Conservation (phyloP, 1,140 invertebrate genomes). For the Trachymyrmex septentrionalis region DNA sequence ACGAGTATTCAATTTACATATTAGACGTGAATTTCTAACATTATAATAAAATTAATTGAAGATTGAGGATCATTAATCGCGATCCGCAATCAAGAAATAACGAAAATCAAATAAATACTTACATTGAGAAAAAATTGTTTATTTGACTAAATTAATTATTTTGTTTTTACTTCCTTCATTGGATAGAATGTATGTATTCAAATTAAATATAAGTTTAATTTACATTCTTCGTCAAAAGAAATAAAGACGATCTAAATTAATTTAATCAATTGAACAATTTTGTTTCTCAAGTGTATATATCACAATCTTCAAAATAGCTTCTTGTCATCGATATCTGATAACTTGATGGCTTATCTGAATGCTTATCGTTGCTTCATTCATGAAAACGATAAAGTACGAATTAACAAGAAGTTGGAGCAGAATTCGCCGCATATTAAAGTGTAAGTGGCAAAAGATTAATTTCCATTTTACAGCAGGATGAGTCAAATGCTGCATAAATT, state of each 20-base stretch:
- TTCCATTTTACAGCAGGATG: slow-evolving; percentile 3
- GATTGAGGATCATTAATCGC: background rate
- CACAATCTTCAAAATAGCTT: background rate
- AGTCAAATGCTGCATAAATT: slow-evolving; percentile 47
- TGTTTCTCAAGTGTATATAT: background rate
- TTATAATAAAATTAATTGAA: background rate
- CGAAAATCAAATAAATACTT: too few species aligned
- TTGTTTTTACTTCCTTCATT: too few species aligned
- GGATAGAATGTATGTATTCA: too few species aligned
- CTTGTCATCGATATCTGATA: background rate
- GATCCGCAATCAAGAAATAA: background rate
- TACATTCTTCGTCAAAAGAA: too few species aligned
- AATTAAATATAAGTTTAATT: too few species aligned
- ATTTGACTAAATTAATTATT: too few species aligned
- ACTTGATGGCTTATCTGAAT: slow-evolving; percentile 15
- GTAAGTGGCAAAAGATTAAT: slow-evolving; percentile 38
- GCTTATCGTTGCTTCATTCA: background rate
- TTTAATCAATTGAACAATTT: too few species aligned
- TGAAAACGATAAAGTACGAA: slow-evolving; percentile 21
- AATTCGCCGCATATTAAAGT: slow-evolving; percentile 23
- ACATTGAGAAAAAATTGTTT: too few species aligned
- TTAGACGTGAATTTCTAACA: background rate
- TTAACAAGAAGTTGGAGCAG: background rate
- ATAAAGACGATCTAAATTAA: too few species aligned
- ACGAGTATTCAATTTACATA: background rate